Percentiles rank a stretch among this genome's conserved stretches.
phyloP scores from a whole-genome alignment of 2,113 vertebrate genomes.

The Oxyura jamaicensis region DNA sequence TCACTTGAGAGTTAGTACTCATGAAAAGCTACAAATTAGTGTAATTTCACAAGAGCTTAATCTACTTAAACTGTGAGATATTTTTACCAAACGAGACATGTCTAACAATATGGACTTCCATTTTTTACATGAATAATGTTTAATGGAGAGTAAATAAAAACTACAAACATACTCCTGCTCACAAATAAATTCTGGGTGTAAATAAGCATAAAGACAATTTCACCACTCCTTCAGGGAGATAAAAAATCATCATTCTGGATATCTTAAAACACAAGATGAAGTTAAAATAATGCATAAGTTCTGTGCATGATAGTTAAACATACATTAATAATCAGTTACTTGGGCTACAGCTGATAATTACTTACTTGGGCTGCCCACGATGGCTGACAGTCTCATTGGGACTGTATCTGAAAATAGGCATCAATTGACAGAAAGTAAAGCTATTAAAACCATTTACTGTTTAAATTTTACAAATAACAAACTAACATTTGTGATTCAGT shows the following conservation, averaged over 20 bases:
- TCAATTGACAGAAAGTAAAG: not conserved
- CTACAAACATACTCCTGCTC: not conserved
- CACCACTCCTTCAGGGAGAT: not conserved
- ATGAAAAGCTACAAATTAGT: not conserved
- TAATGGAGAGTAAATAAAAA: not conserved
- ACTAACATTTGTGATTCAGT: not conserved
- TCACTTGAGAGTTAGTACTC: not conserved
- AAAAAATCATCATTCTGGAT: not conserved
- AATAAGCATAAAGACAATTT: not conserved
- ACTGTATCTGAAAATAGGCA: not conserved
- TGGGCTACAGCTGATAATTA: not conserved
- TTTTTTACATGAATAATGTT: not conserved
- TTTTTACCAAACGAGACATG: not conserved
- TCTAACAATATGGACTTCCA: not conserved
- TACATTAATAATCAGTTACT: not conserved
- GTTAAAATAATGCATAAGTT: not conserved
- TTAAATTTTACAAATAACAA: not conserved
- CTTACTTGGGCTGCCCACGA: not conserved
- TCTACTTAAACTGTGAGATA: not conserved
- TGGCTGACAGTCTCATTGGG: not conserved
- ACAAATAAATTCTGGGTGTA: not conserved
- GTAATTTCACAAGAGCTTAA: not conserved
- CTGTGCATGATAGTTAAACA: not conserved
- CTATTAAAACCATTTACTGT: not conserved
- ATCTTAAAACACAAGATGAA: not conserved